Evolutionary conservation across 2,113 vertebrate genomes (phyloP).

Genomic region (Gobio gobio): DNA sequence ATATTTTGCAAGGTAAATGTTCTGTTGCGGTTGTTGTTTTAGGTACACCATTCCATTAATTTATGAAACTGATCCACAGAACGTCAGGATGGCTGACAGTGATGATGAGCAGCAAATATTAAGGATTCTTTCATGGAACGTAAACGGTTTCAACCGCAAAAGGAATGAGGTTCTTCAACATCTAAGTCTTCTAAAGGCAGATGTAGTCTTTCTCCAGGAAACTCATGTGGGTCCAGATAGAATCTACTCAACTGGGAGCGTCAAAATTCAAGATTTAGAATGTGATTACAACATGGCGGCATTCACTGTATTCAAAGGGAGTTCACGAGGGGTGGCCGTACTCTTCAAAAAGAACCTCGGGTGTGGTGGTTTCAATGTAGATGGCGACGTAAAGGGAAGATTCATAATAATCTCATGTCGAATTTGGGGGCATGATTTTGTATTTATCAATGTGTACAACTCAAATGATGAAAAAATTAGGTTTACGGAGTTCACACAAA

Average conservation of each 20-base stretch:
- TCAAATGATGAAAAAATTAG: slow-evolving; percentile 44
- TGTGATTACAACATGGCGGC: slow-evolving; percentile 25
- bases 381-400: slow-evolving; percentile 41
- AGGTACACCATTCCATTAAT: not conserved
- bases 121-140: slow-evolving; percentile 52
- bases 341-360: slow-evolving; percentile 46
- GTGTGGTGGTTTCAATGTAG: slow-evolving; percentile 37
- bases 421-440: slow-evolving; percentile 42
- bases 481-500: not conserved
- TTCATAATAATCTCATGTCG: slow-evolving; percentile 42
- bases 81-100: not conserved
- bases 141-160: slow-evolving; percentile 48
- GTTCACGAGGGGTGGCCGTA: slow-evolving; percentile 48
- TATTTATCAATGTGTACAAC: slow-evolving; percentile 54
- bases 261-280: slow-evolving; percentile 32
- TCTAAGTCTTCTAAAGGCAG: slow-evolving; percentile 36
- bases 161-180: slow-evolving; percentile 25
- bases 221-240: slow-evolving; percentile 46
- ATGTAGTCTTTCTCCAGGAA: slow-evolving; percentile 56
- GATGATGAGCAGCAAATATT: slow-evolving; percentile 8
- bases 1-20: too few relatives aligned
- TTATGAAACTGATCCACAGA: not conserved
- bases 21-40: not conserved
- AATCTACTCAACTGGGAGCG: slow-evolving; percentile 24
- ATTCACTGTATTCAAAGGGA: slow-evolving; percentile 46